These are phyloP conservation scores for Darevskia nairensis DNA, from an alignment of 2,797 vertebrate species.

Conservation along the genomic window DNA sequence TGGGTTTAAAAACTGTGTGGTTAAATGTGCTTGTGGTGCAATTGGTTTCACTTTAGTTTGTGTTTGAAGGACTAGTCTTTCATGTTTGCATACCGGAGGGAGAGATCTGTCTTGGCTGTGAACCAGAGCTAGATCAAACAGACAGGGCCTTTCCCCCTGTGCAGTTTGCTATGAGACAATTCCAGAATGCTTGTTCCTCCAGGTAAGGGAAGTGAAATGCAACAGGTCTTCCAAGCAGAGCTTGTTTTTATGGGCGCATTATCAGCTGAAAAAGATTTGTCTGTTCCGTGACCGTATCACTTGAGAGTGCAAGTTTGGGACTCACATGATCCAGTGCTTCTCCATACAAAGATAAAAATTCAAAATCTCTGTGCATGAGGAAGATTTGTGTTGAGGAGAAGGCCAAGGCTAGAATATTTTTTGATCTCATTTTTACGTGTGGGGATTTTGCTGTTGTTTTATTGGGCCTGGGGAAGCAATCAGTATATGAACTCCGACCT, in stretches of 20 bases:
- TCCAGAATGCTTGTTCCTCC: too few relatives aligned
- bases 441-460: not conserved
- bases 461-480: not conserved
- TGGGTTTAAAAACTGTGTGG: not conserved
- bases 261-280: not conserved
- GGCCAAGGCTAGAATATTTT: too few relatives aligned
- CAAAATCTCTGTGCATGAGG: not conserved
- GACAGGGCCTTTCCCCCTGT: not conserved
- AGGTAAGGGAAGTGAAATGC: not conserved
- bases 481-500: not conserved
- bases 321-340: not conserved
- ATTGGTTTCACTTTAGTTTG: not conserved
- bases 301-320: not conserved
- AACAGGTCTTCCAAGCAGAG: not conserved
- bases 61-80: not conserved
- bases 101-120: not conserved
- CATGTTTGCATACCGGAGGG: not conserved
- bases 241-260: not conserved
- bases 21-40: not conserved
- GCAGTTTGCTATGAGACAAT: not conserved
- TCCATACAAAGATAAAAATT: not conserved
- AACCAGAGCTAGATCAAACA: not conserved
- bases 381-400: not conserved
- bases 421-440: too few relatives aligned
- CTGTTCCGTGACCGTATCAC: too few relatives aligned